Evolutionary conservation across 2,888 invertebrate genomes (phyloP).

Genomic region (Stratiomys singularior): DNA sequence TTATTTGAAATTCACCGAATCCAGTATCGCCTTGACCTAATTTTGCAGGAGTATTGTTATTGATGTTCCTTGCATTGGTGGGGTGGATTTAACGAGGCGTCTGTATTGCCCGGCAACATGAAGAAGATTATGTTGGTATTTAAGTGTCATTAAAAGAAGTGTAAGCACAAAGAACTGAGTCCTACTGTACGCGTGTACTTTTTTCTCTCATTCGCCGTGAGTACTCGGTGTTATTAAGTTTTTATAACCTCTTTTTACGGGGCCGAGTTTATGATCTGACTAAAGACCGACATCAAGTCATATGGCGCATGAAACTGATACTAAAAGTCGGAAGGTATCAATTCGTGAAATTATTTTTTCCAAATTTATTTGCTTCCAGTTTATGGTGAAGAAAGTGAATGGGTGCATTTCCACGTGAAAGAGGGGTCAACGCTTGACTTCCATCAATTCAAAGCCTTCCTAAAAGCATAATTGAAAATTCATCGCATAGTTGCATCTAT

Average conservation of each 20-base stretch:
- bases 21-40: neutral
- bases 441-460: too few relatives aligned
- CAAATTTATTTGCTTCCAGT: neutral
- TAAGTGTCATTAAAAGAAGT: conserved; percentile 14
- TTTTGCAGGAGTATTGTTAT: conserved; percentile 5
- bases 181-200: neutral
- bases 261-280: conserved; percentile 19
- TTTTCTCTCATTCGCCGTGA: neutral
- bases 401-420: too few relatives aligned
- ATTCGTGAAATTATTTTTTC: conserved; percentile 27
- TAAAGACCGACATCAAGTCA: conserved; percentile 23
- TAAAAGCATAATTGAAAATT: too few relatives aligned
- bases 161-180: conserved; percentile 8
- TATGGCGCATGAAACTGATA: conserved; percentile 28
- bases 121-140: conserved; percentile 19
- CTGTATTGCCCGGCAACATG: conserved; percentile 19
- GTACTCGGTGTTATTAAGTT: neutral
- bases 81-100: neutral
- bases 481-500: too few relatives aligned
- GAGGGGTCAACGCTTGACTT: too few relatives aligned
- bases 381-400: too few relatives aligned
- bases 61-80: neutral
- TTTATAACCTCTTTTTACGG: conserved; percentile 17
- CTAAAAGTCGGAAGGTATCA: conserved; percentile 15
- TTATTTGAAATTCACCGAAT: neutral